phyloP scores from a whole-genome alignment of 2,888 invertebrate species.

The Platycheirus albimanus region DNA sequence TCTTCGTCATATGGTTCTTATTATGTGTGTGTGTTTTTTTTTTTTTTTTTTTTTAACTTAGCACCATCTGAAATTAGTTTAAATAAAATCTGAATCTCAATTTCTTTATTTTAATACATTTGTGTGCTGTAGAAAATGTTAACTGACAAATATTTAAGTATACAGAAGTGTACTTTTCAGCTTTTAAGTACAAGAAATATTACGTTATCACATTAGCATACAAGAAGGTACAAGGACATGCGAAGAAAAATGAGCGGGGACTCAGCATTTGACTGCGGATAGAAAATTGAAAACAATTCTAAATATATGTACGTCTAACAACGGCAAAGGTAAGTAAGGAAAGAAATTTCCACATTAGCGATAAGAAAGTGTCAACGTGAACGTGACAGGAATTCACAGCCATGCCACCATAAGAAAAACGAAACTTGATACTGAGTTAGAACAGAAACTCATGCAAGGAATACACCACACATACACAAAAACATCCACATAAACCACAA shows the following conservation, averaged over 20 bases:
- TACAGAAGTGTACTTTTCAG: not conserved
- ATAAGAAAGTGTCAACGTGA: constrained; percentile 70
- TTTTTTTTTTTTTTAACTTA: no score
- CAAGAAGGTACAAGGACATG: not conserved
- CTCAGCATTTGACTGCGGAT: constrained; percentile 37
- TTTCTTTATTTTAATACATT: not conserved
- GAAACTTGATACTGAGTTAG: constrained; percentile 15
- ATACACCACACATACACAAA: no score
- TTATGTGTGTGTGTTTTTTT: no score
- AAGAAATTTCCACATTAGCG: constrained; percentile 60
- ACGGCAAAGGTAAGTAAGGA: constrained; percentile 28
- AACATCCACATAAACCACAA: constrained; percentile 14
- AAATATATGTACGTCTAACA: constrained; percentile 35
- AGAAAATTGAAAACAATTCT: constrained; percentile 68
- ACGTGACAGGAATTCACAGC: constrained; percentile 66
- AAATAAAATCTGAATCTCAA: constrained; percentile 22
- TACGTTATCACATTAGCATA: constrained; percentile 45
- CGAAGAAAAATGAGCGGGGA: not conserved
- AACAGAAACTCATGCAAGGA: constrained; percentile 41
- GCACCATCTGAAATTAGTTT: constrained; percentile 23
- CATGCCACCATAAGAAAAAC: constrained; percentile 46
- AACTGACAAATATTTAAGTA: not conserved
- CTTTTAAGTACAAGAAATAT: not conserved
- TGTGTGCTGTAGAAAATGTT: not conserved
- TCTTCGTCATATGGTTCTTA: constrained; percentile 55